phyloP scores from a whole-genome alignment of 2,888 invertebrate species.

The Amphipoea oculea region DNA sequence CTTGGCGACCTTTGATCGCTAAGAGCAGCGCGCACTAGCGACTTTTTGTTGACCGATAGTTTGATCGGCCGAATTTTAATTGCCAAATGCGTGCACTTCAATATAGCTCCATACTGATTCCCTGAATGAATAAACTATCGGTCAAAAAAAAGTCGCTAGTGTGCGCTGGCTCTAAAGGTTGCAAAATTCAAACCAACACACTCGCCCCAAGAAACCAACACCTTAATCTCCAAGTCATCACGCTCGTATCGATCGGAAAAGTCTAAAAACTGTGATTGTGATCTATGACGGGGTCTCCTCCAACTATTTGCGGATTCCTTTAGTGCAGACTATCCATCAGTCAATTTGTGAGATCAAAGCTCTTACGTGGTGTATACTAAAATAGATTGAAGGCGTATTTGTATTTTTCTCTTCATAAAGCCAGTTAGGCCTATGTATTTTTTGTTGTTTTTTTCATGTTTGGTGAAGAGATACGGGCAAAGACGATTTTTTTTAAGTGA shows the following conservation, averaged over 20 bases:
- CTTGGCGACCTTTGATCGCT: neutral
- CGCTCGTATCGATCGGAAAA: slow-evolving; percentile 3
- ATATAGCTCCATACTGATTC: too few species aligned
- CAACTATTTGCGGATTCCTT: slow-evolving; percentile 33
- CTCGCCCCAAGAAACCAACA: neutral
- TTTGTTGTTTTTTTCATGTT: neutral
- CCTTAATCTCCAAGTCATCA: neutral
- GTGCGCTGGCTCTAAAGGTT: neutral
- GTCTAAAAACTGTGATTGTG: slow-evolving; percentile 48
- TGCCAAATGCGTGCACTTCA: too few species aligned
- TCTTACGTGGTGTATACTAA: slow-evolving; percentile 5
- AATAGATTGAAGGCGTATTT: slow-evolving; percentile 18
- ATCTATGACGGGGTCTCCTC: slow-evolving; percentile 32
- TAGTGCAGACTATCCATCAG: slow-evolving; percentile 58
- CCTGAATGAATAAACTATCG: too few species aligned
- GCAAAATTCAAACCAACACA: neutral
- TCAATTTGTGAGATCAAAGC: slow-evolving; percentile 59
- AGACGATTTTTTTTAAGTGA: too few species aligned
- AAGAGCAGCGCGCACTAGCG: too few species aligned
- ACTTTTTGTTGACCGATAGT: too few species aligned
- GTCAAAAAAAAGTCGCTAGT: too few species aligned
- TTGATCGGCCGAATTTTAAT: too few species aligned
- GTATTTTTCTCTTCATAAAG: neutral
- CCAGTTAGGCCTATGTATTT: neutral
- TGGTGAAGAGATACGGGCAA: neutral